phyloP scores from a whole-genome alignment of 2,888 invertebrate genomes.

The Alcis repandata region DNA sequence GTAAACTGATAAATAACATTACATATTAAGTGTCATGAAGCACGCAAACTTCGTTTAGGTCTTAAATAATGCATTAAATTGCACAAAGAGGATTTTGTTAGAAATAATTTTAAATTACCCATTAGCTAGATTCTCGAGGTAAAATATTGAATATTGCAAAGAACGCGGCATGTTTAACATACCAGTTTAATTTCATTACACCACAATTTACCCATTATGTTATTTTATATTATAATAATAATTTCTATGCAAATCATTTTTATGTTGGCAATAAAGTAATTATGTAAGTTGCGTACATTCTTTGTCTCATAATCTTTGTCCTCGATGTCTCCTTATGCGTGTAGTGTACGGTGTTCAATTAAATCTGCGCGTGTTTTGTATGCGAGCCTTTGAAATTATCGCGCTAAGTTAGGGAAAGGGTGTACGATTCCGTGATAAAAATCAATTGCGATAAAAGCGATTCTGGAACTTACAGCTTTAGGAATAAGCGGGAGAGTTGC shows the following conservation, averaged over 20 bases:
- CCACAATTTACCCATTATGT: slow-evolving; percentile 32
- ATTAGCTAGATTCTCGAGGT: background rate
- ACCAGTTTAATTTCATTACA: slow-evolving; percentile 37
- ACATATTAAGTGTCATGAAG: background rate
- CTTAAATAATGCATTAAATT: background rate
- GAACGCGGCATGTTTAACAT: slow-evolving; percentile 32
- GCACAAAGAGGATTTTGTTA: background rate
- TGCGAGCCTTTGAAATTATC: slow-evolving; percentile 20
- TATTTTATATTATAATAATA: slow-evolving; percentile 35
- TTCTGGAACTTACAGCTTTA: slow-evolving; percentile 2
- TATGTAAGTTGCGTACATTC: slow-evolving; percentile 33
- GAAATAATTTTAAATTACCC: background rate
- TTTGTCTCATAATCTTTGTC: slow-evolving; percentile 39
- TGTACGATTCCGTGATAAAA: slow-evolving; percentile 12
- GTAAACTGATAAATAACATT: background rate
- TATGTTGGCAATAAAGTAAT: slow-evolving; percentile 31
- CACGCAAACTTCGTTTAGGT: background rate
- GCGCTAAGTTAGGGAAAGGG: slow-evolving; percentile 14
- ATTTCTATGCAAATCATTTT: slow-evolving; percentile 38
- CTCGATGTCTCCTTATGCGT: slow-evolving; percentile 21
- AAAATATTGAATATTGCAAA: slow-evolving; percentile 22
- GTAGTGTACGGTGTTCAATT: slow-evolving; percentile 25
- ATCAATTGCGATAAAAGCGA: slow-evolving; percentile 1
- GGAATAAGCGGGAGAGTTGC: slow-evolving; percentile 14
- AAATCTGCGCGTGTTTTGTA: slow-evolving; percentile 26